Base-by-base conservation (phyloP, 1,140 invertebrate genomes). In the Holcopasites calliopsidis region DNA sequence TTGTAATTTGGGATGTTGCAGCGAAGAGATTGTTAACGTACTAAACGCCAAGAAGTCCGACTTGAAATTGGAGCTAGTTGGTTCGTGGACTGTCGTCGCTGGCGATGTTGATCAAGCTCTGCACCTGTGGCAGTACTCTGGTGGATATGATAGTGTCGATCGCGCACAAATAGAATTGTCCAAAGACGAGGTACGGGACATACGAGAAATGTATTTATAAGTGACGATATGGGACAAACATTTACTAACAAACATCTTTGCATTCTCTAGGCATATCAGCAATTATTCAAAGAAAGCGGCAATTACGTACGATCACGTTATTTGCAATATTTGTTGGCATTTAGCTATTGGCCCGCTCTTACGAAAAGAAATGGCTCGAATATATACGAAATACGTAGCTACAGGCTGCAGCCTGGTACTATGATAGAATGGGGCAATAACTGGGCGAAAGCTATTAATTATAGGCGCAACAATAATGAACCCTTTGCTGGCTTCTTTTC, bases 351-450 rank as follows among this genome's bases (percentile, higher is more conserved):
- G 97, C 97, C 96, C 0, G 93, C 94, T 72, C 95, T 97, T 10
- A 92, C 94, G 75, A 94, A 94, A n/a, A 92, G 97, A 72, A 85
- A 92, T 10, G 94, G 94, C n/a, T 93, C 93, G 33, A 96, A 97
- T 87, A 96, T 98, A 79, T 99, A 99, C 88, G 98, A 99, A 93
- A 97, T 99, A 85, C 94, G 98, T 85, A 97, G 96, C 79, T 97
- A 97, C 85, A 95, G 96, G 84, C 92, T 99, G 26, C 98, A 98
- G 92, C 97, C 98, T 7, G 95, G 98, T 33, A 99, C 98, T 1
- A 99, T 99, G 97, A 99, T 99, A 82, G 98, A 99, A 92, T 99
- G 98, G 98, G 98, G 98, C 77, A 99, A 99, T 90, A 98, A 99
- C 91, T 99, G 98, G 98, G 97, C 98, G 0, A 93, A 97, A 86